Conservation (phyloP, 2,888 invertebrate species). For the Malacosoma neustria region DNA sequence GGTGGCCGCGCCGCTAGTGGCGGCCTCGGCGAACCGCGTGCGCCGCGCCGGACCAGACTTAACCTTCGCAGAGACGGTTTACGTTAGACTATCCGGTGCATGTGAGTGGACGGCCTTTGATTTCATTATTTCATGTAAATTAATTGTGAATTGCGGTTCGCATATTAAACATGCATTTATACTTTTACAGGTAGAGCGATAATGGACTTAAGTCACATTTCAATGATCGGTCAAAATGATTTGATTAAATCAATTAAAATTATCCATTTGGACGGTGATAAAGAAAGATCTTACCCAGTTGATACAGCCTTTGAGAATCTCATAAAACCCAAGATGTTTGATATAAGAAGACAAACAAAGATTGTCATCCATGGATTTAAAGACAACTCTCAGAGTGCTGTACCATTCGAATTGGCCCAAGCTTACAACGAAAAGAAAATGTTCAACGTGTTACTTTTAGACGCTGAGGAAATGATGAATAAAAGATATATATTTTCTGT, state of each 20-base stretch:
- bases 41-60: slow-evolving; percentile 28
- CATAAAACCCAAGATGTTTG: slow-evolving; percentile 43
- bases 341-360: slow-evolving; percentile 62
- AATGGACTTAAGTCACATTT: slow-evolving; percentile 50
- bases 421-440: slow-evolving; percentile 59
- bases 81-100: slow-evolving; percentile 56
- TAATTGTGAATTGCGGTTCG: slow-evolving; percentile 2
- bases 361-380: slow-evolving; percentile 63
- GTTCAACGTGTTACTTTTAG: slow-evolving; percentile 62
- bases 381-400: slow-evolving; percentile 56
- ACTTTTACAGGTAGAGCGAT: slow-evolving; percentile 56
- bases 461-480: slow-evolving; percentile 58
- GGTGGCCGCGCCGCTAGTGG: slow-evolving; percentile 18
- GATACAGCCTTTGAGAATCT: slow-evolving; percentile 47
- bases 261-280: slow-evolving; percentile 37
- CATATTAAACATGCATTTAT: slow-evolving; percentile 8
- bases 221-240: slow-evolving; percentile 38
- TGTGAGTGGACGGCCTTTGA: slow-evolving; percentile 46
- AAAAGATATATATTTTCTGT: slow-evolving; percentile 59
- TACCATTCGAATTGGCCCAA: slow-evolving; percentile 52
- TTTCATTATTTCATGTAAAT: slow-evolving; percentile 13
- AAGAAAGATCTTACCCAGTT: slow-evolving; percentile 39
- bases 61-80: slow-evolving; percentile 55
- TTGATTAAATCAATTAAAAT: slow-evolving; percentile 56
- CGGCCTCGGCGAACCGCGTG: slow-evolving; percentile 16